A percentile compares a stretch with the other conserved stretches of the same genome.
Conservation (phyloP, 1,140 invertebrate genomes). For the Arion vulgaris region DNA sequence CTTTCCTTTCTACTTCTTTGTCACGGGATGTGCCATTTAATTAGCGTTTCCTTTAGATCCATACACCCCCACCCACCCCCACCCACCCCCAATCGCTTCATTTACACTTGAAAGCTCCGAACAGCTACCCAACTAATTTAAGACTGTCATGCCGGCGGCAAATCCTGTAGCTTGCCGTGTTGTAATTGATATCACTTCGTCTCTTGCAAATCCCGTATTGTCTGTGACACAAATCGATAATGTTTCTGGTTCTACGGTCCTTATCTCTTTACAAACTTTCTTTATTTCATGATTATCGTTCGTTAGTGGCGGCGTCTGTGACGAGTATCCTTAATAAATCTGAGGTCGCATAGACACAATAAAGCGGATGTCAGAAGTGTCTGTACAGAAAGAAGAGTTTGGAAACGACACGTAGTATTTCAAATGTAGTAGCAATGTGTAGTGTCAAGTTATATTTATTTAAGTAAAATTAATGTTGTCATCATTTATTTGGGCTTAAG, state of each 20-base stretch:
- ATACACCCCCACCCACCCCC: too few relatives aligned
- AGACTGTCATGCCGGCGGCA: background rate
- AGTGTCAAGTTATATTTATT: too few relatives aligned
- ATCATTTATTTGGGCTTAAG: too few relatives aligned
- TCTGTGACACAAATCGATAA: background rate
- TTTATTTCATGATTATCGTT: background rate
- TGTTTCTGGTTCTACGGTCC: background rate
- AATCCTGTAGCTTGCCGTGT: background rate
- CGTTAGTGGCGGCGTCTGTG: background rate
- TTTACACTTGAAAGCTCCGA: background rate
- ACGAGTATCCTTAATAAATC: background rate
- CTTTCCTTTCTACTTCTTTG: too few relatives aligned
- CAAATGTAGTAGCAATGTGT: too few relatives aligned
- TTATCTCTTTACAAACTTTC: background rate
- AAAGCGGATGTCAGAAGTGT: background rate
- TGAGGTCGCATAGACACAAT: background rate
- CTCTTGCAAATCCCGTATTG: background rate
- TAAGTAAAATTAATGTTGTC: too few relatives aligned
- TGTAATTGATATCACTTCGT: slow-evolving; percentile 3
- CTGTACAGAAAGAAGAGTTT: background rate
- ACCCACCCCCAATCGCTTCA: background rate
- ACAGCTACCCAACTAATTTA: background rate
- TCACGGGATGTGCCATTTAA: too few relatives aligned
- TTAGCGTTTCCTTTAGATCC: too few relatives aligned
- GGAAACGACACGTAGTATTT: too few relatives aligned